Evolutionary conservation across 1,140 invertebrate genomes (phyloP).

Genomic region (Neodiprion pinetum): DNA sequence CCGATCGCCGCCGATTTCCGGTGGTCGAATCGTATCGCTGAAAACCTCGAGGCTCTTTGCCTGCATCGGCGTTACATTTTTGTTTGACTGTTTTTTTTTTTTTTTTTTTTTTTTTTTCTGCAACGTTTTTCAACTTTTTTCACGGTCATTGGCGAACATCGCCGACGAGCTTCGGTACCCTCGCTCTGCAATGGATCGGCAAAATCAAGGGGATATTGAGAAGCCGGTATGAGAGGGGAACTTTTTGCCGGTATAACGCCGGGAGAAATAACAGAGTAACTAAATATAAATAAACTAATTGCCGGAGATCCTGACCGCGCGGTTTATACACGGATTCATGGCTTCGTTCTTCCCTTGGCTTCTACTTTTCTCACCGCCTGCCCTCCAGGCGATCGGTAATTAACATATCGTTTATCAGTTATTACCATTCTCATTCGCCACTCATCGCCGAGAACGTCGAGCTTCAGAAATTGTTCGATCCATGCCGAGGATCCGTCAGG

Average conservation of each 20-base stretch:
- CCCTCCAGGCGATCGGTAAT: not conserved
- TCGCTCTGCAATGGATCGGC: not conserved
- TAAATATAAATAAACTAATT: no score
- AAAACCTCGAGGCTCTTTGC: no score
- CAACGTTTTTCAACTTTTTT: not conserved
- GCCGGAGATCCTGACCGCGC: slow-evolving; percentile 14
- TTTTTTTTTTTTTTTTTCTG: not conserved
- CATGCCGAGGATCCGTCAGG: no score
- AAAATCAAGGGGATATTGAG: not conserved
- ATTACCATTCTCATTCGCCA: no score
- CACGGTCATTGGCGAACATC: not conserved
- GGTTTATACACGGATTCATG: slow-evolving; percentile 14
- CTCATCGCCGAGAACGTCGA: no score
- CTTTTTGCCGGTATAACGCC: no score
- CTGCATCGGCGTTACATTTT: not conserved
- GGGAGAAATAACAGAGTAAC: no score
- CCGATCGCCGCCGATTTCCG: no score
- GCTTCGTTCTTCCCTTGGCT: slow-evolving; percentile 29
- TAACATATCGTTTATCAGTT: no score
- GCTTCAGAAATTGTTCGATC: no score
- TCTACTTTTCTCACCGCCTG: slow-evolving; percentile 26
- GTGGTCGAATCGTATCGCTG: no score
- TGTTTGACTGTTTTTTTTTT: not conserved
- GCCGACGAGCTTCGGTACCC: not conserved
- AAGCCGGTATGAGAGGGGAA: no score